Evolutionary conservation across 1,140 invertebrate species (phyloP).

Genomic region (Drosophila persimilis): DNA sequence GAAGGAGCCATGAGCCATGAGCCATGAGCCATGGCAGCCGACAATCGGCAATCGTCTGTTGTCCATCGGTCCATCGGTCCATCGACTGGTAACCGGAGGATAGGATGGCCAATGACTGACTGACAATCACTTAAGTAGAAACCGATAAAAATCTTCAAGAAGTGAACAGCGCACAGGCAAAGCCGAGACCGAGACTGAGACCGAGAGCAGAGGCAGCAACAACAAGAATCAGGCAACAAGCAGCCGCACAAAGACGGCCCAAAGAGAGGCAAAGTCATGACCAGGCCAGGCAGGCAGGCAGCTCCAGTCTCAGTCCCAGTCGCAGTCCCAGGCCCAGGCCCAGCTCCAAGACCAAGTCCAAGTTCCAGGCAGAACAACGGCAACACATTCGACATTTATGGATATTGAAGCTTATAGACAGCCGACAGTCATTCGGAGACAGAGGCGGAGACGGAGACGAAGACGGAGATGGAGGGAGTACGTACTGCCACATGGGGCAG

Average conservation of each 20-base stretch:
- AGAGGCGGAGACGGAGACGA: not conserved
- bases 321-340: constrained; percentile 1
- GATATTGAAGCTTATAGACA: constrained; percentile 80
- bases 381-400: constrained; percentile 77
- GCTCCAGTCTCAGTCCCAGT: constrained; percentile 23
- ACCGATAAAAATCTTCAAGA: constrained; percentile 78
- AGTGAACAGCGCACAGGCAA: constrained; percentile 25
- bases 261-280: constrained; percentile 68
- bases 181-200: constrained; percentile 1
- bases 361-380: constrained; percentile 45
- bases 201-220: constrained; percentile 21
- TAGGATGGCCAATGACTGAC: constrained; percentile 71
- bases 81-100: constrained; percentile 47
- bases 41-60: constrained; percentile 31
- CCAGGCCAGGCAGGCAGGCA: constrained; percentile 25
- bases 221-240: constrained; percentile 34
- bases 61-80: constrained; percentile 6
- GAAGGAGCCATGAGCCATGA: constrained; percentile 7
- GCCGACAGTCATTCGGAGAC: constrained; percentile 32
- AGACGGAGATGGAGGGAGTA: not conserved
- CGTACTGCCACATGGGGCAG: not conserved
- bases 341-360: constrained; percentile 24
- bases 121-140: constrained; percentile 82
- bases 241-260: constrained; percentile 38
- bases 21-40: constrained; percentile 9